phyloP scores from a whole-genome alignment of 2,888 invertebrate species.

The Encarsia formosa region DNA sequence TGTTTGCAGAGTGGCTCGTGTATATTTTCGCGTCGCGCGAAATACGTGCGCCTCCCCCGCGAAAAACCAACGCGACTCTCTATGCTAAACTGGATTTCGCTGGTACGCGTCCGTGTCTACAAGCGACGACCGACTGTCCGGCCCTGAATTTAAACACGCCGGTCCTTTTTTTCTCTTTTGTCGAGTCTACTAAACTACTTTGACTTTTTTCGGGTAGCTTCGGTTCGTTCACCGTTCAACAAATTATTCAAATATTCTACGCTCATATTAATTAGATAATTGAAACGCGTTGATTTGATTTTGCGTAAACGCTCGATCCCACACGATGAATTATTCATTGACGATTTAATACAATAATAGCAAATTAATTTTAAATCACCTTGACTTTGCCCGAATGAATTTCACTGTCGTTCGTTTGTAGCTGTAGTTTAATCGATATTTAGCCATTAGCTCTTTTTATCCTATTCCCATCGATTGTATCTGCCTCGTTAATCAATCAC shows the following conservation, averaged over 20 bases:
- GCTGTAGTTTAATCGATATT: too few species aligned
- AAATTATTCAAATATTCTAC: slow-evolving; percentile 7
- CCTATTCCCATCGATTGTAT: too few species aligned
- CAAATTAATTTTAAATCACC: neutral
- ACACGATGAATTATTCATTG: slow-evolving; percentile 9
- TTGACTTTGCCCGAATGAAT: neutral
- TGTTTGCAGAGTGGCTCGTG: neutral
- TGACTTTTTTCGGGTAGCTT: neutral
- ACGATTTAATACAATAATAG: neutral
- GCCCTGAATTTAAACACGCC: neutral
- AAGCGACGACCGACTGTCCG: too few species aligned
- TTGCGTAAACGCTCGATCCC: neutral
- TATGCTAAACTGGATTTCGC: slow-evolving; percentile 17
- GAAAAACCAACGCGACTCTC: slow-evolving; percentile 12
- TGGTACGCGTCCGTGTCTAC: too few species aligned
- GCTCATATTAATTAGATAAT: slow-evolving; percentile 10
- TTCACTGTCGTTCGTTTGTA: neutral
- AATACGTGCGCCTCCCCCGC: neutral
- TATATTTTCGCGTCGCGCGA: neutral
- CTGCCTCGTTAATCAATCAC: too few species aligned
- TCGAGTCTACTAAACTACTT: neutral
- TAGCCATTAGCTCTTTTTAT: too few species aligned
- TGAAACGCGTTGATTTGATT: slow-evolving; percentile 4
- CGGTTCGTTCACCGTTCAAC: neutral
- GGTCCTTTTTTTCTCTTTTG: neutral